These are phyloP conservation scores for Polydesmus complanatus DNA, from an alignment of 2,888 invertebrate genomes.

Conservation along the genomic window DNA sequence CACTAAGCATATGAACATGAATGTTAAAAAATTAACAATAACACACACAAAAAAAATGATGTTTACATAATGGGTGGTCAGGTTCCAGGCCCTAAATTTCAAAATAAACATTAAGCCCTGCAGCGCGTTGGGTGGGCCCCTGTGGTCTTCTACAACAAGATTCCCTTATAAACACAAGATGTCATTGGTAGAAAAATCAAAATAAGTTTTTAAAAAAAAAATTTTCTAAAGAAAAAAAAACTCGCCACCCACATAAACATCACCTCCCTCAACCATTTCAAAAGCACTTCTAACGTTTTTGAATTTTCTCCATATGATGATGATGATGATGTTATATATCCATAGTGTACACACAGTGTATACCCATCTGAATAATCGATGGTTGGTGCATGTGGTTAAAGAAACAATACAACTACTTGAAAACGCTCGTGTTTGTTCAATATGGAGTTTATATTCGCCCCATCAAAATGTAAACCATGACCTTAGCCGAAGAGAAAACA, in stretches of 20 bases:
- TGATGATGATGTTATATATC: background rate
- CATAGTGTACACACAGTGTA: background rate
- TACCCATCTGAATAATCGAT: conserved; percentile 1
- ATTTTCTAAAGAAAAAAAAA: background rate
- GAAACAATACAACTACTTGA: conserved; percentile 7
- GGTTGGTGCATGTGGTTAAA: background rate
- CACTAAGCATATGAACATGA: background rate
- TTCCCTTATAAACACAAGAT: background rate
- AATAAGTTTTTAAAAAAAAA: background rate
- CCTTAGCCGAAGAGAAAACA: background rate
- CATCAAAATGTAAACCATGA: background rate
- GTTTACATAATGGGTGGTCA: conserved; percentile 11
- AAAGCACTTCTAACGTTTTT: background rate
- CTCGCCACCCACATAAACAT: background rate
- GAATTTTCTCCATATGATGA: background rate
- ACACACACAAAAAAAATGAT: conserved; percentile 1
- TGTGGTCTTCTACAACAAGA: background rate
- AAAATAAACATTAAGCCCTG: conserved; percentile 6
- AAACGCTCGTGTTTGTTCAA: conserved; percentile 8
- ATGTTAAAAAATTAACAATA: conserved; percentile 3
- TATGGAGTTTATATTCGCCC: conserved; percentile 9
- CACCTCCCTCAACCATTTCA: background rate
- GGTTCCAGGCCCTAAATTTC: conserved; percentile 10
- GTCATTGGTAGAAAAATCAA: background rate
- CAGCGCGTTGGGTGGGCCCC: conserved; percentile 6